phyloP scores from a whole-genome alignment of 2,113 vertebrate species.

The Tamias sibiricus region DNA sequence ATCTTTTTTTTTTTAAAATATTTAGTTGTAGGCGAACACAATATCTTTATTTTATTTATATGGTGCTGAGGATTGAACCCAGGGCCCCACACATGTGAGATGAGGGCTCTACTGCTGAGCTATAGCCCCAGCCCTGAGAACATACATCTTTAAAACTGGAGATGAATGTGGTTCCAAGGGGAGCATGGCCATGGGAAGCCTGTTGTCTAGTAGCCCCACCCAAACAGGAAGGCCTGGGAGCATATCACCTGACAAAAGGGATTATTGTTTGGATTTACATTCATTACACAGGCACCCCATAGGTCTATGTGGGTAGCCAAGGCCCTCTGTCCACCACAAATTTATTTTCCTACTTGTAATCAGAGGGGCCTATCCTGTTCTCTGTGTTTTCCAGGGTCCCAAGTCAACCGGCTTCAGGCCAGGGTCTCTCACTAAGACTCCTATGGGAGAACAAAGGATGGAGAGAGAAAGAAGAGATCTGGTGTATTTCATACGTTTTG shows the following conservation, averaged over 20 bases:
- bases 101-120: too few relatives aligned
- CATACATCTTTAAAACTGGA: not conserved
- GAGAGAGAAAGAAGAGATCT: too few relatives aligned
- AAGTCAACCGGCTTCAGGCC: not conserved
- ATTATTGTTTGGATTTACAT: not conserved
- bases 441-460: not conserved
- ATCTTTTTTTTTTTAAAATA: too few relatives aligned
- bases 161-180: not conserved
- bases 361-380: not conserved
- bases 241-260: not conserved
- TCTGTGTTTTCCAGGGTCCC: not conserved
- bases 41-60: too few relatives aligned
- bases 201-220: not conserved
- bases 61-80: too few relatives aligned
- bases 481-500: not conserved
- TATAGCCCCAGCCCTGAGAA: too few relatives aligned
- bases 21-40: too few relatives aligned
- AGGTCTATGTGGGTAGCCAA: not conserved
- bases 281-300: accelerated
- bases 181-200: not conserved
- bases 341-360: not conserved
- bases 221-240: not conserved
- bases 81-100: too few relatives aligned
- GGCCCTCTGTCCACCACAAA: not conserved
- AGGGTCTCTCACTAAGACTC: not conserved